Evolutionary conservation across 2,113 vertebrate species (phyloP), one percentile per base, ranked within the genome.

Genomic region (Ailuropoda melanoleuca): DNA sequence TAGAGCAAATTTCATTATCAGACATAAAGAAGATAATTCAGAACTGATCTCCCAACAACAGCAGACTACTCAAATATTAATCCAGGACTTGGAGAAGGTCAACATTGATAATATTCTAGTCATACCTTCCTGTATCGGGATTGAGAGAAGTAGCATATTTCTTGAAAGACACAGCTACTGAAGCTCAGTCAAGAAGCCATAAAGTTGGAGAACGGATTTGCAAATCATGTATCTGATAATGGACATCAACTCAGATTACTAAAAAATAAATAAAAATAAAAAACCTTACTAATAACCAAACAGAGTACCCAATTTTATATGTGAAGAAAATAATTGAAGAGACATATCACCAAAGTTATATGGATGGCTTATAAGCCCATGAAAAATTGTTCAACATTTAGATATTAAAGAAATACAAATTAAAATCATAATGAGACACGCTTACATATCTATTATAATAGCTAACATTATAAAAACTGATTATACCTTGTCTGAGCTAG

Each of bases 1-100:
- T 39, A 92, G 19, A 37, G 24, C 0, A 93, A 80, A 97, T 78
- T 39, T 55, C 12, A 56, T 89, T 74, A 66, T 26, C 10, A 48
- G 8, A 74, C 19, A 34, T n/a, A 88, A 46, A 64, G 23, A 62
- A 72, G 4, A 9, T 62, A 78, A 78, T 92, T 95, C 43, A 77
- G 72, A 95, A 68, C 60, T 58, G 43, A 43, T 43, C 8, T 92
- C 5, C 50, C 29, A 9, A 43, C 7, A 82, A 62, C 1, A 64
- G 1, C 46, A 72, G 7, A 74, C 37, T n/a, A 43, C 5, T 0
- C 0, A 3, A 4, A 43, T 1, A 23, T 70, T 70, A n/a, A 75
- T 62, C 11, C 39, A 39, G 55, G 9, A 85, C 13, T 50, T 46
- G n/a, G 23, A 56, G 37, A 88, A 55, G 5, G 10, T 85, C 43